Conservation (phyloP, 2,797 vertebrate genomes). For the Alcedo quadribrachys region DNA sequence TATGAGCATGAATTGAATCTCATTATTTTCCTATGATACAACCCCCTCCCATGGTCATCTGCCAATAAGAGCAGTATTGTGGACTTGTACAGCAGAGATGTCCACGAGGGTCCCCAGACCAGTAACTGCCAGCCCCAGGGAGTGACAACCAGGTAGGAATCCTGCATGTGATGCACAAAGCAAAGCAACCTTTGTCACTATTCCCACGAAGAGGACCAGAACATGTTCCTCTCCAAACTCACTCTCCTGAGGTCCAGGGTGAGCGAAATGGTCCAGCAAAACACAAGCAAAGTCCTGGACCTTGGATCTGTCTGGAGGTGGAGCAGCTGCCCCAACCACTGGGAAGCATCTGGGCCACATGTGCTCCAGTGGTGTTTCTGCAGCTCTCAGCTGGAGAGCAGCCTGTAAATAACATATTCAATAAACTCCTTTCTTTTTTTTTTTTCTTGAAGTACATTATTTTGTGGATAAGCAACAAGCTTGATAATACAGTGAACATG, state of each 20-base stretch:
- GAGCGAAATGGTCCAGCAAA: not conserved
- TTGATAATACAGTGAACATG: conserved; percentile 57
- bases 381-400: not conserved
- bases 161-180: not conserved
- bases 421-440: not conserved
- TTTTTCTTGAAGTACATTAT: conserved; percentile 9
- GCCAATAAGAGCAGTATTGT: not conserved
- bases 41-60: not conserved
- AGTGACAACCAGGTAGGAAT: not conserved
- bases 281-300: not conserved
- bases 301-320: not conserved
- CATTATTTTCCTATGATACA: not conserved
- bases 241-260: not conserved
- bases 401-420: conserved; percentile 17
- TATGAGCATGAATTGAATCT: not conserved
- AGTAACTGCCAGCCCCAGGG: not conserved
- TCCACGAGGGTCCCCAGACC: not conserved
- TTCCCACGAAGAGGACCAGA: not conserved
- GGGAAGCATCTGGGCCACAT: not conserved
- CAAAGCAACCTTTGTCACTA: not conserved
- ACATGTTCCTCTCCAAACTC: not conserved
- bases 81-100: not conserved
- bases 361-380: accelerated
- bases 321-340: not conserved
- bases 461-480: conserved; percentile 34